These are phyloP conservation scores for Lissocephala sabroskyi DNA, from an alignment of 2,888 invertebrate genomes.

Conservation along the genomic window DNA sequence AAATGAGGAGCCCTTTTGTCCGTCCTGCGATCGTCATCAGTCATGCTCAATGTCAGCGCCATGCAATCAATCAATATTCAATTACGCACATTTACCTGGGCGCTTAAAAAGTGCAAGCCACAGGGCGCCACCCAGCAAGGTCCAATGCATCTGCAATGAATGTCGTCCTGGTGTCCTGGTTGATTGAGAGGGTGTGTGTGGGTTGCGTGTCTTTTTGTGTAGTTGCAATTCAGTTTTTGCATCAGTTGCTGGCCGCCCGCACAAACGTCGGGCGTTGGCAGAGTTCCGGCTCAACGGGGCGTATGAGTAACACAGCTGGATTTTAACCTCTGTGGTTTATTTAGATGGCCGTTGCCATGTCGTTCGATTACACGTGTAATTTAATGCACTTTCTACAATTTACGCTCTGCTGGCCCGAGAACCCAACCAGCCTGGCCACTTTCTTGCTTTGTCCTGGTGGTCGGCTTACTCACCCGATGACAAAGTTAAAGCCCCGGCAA, in stretches of 20 bases:
- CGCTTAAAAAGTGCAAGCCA: constrained; percentile 12
- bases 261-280: too few relatives aligned
- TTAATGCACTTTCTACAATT: constrained; percentile 23
- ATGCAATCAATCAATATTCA: constrained; percentile 48
- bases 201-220: too few relatives aligned
- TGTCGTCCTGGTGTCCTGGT: neutral
- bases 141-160: too few relatives aligned
- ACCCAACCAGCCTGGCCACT: neutral
- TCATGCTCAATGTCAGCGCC: constrained; percentile 38
- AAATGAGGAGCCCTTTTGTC: too few relatives aligned
- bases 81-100: constrained; percentile 28
- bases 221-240: too few relatives aligned
- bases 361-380: constrained; percentile 41
- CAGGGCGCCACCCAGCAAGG: neutral
- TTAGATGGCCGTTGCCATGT: constrained; percentile 23
- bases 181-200: too few relatives aligned
- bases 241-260: too few relatives aligned
- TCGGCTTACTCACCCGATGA: neutral
- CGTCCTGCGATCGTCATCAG: too few relatives aligned
- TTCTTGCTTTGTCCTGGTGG: constrained; percentile 1
- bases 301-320: constrained; percentile 24
- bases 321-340: constrained; percentile 28
- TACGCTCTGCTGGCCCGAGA: constrained; percentile 3
- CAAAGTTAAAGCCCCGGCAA: constrained; percentile 1
- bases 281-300: constrained; percentile 13